Evolutionary conservation across 2,797 vertebrate genomes (phyloP).

Genomic region (Darevskia nairensis): DNA sequence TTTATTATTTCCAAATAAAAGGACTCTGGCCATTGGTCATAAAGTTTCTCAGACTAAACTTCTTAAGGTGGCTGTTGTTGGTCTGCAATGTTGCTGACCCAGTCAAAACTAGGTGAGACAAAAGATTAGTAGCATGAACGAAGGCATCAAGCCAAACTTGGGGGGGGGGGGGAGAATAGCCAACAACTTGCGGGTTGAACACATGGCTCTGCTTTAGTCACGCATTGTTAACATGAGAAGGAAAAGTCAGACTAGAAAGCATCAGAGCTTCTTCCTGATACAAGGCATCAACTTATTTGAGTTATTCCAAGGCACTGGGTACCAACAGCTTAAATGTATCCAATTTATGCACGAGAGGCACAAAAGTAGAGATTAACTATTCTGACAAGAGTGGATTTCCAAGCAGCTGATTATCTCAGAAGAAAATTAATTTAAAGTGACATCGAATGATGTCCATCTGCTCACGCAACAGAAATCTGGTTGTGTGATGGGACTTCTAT

Average conservation of each 20-base stretch:
- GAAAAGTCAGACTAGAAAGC: not conserved
- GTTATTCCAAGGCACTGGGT: not conserved
- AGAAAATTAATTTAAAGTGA: not conserved
- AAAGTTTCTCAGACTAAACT: not conserved
- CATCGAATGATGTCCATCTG: too few species aligned
- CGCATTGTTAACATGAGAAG: not conserved
- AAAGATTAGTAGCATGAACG: not conserved
- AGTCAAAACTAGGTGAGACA: not conserved
- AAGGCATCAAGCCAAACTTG: not conserved
- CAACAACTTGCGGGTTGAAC: not conserved
- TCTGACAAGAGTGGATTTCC: not conserved
- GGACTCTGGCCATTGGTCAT: not conserved
- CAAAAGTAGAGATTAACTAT: not conserved
- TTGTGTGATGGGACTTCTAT: too few species aligned
- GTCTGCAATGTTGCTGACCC: not conserved
- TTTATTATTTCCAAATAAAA: not conserved
- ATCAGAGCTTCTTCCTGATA: not conserved
- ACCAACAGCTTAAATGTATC: not conserved
- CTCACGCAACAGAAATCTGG: too few species aligned
- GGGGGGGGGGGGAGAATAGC: not conserved
- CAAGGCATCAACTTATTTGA: not conserved
- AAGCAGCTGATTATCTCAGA: not conserved
- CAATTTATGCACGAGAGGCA: not conserved
- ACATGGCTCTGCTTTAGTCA: not conserved
- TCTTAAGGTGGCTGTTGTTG: not conserved